These are phyloP conservation scores for Mimumesa dahlbomi DNA, from an alignment of 2,888 invertebrate species.

Conservation along the genomic window DNA sequence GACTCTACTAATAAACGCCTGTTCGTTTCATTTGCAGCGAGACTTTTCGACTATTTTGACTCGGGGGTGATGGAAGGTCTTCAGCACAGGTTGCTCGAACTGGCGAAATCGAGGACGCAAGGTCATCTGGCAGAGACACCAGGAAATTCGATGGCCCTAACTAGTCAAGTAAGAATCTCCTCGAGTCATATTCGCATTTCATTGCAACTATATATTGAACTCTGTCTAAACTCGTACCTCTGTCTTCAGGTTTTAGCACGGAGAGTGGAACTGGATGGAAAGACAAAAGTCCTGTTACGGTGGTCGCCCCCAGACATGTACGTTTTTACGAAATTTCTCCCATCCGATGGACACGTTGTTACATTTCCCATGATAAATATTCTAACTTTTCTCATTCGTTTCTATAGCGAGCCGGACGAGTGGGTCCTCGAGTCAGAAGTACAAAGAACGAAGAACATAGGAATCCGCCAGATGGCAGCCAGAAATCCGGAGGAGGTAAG, in stretches of 20 bases:
- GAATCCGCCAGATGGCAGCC: conserved; percentile 71
- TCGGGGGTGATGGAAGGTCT: conserved; percentile 95
- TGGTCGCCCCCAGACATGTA: conserved; percentile 94
- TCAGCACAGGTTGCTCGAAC: conserved; percentile 87
- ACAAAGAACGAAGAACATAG: conserved; percentile 75
- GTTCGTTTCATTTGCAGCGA: conserved; percentile 84
- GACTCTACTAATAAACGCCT: no score
- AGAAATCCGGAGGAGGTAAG: conserved; percentile 70
- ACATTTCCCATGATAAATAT: no score
- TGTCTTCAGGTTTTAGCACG: conserved; percentile 83
- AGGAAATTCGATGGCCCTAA: conserved; percentile 86
- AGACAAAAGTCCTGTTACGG: conserved; percentile 87
- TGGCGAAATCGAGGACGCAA: conserved; percentile 83
- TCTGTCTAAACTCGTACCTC: no score
- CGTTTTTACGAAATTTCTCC: no score
- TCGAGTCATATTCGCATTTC: no score
- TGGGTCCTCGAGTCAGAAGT: conserved; percentile 88
- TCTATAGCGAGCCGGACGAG: conserved; percentile 89
- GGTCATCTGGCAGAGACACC: conserved; percentile 85
- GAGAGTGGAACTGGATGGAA: conserved; percentile 85
- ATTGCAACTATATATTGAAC: no score
- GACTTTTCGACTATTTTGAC: conserved; percentile 97
- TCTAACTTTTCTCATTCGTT: no score
- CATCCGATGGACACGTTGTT: no score
- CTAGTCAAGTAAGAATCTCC: conserved; percentile 83